Evolutionary conservation across 2,113 vertebrate genomes (phyloP).

Genomic region (Carlito syrichta): DNA sequence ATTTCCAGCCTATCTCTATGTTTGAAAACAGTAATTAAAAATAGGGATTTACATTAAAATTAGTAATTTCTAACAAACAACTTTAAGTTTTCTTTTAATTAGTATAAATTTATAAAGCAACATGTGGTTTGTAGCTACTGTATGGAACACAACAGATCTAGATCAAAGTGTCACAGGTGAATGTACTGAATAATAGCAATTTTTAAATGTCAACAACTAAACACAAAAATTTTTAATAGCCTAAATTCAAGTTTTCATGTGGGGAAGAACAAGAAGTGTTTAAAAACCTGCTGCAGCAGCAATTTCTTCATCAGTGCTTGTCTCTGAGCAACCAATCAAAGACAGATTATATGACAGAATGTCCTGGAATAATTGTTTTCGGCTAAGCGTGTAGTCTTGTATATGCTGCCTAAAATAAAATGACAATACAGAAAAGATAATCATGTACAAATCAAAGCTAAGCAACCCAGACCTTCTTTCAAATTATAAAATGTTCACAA

Average conservation of each 20-base stretch:
- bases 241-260: conserved; percentile 35
- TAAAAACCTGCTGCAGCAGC: conserved; percentile 88
- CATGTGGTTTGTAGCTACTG: background rate
- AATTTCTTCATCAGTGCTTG: conserved; percentile 89
- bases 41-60: background rate
- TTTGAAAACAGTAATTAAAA: conserved; percentile 28
- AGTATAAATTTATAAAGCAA: background rate
- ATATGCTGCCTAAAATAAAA: conserved; percentile 93
- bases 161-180: background rate
- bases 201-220: background rate
- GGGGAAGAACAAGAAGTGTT: conserved; percentile 6
- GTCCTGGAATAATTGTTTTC: conserved; percentile 94
- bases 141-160: background rate
- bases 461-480: background rate
- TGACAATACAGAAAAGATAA: conserved; percentile 53
- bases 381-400: conserved; percentile 91
- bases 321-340: conserved; percentile 92
- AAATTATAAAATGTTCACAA: background rate
- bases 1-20: background rate
- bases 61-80: background rate
- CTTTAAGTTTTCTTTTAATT: background rate
- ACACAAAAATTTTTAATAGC: background rate
- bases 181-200: background rate
- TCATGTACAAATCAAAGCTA: background rate
- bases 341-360: conserved; percentile 94